Evolutionary conservation across 2,113 vertebrate genomes (phyloP), one percentile per base, ranked within the genome.

Genomic region (Ptilorrhoa leucosticta): DNA sequence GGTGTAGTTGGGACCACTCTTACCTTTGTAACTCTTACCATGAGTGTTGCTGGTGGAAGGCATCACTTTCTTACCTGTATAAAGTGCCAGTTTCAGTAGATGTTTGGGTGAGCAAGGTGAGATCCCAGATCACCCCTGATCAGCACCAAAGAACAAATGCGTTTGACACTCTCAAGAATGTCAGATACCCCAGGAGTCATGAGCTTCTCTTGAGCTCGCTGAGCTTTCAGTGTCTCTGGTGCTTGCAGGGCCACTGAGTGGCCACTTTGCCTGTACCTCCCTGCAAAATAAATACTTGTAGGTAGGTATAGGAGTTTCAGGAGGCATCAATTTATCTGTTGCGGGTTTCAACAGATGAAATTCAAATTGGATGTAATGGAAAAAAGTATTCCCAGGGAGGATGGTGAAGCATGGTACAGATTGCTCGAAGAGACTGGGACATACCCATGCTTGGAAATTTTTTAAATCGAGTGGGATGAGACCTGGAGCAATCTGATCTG

Each of bases 111-210:
- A 47, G 48, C 1, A 2, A 40, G 26, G 28, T 73, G 28, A 15
- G 26, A 47, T 66, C 27, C 21, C 27, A 58, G 10, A 9, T 53
- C 37, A 68, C 13, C 10, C 13, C 9, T 17, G 31, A 37, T 64
- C 7, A 45, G n/a, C 19, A 50, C 8, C 20, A 27, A n/a, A 35
- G 23, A 13, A 15, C 14, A 47, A 31, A 39, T 27, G 42, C 8
- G 2, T 22, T 44, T 51, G 20, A 57, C 14, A 10, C 6, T 64
- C 33, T 86, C 56, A 61, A 9, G 17, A 68, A 30, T 24, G 31
- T 33, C 0, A 0, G 27, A 15, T 57, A 15, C 20, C 14, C 9
- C 21, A 27, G 24, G 35, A 80, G 17, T 44, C 8, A 23, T 0
- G 2, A 65, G 12, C 17, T 14, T 65, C 21, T 58, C 14, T 35